phyloP scores from a whole-genome alignment of 2,888 invertebrate genomes.

The Pheosia tremula region DNA sequence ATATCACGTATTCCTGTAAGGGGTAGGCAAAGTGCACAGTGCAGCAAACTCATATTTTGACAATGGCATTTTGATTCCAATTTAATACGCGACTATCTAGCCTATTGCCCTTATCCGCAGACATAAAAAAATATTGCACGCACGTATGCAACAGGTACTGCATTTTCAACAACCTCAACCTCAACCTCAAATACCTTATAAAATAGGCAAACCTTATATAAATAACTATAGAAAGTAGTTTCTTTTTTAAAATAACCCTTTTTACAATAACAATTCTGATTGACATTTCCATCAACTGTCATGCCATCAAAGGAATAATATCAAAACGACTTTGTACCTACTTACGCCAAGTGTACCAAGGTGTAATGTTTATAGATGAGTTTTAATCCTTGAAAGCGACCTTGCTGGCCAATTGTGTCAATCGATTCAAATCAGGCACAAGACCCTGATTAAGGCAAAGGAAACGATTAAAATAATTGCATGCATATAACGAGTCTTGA shows the following conservation, averaged over 20 bases:
- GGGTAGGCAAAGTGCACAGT: no score
- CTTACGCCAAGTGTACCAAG: not conserved
- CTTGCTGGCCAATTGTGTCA: slow-evolving; percentile 5
- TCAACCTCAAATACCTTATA: no score
- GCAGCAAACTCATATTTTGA: no score
- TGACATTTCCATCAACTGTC: not conserved
- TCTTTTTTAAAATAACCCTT: not conserved
- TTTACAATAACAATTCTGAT: not conserved
- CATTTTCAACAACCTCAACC: no score
- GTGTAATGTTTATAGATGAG: not conserved
- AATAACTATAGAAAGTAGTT: not conserved
- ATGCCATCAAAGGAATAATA: not conserved
- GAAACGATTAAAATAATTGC: slow-evolving; percentile 5
- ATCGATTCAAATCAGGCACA: slow-evolving; percentile 2
- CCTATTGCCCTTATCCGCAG: no score
- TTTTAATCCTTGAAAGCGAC: slow-evolving; percentile 4
- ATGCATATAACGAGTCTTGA: not conserved
- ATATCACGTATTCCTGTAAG: no score
- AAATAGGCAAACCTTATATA: no score
- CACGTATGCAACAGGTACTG: no score
- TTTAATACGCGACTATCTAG: no score
- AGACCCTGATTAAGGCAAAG: not conserved
- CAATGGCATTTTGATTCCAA: no score
- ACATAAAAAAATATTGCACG: no score
- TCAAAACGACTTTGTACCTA: not conserved